Evolutionary conservation across 2,888 invertebrate species (phyloP), one percentile per base, ranked within the genome.

Genomic region (Cosmorhoe ocellata): DNA sequence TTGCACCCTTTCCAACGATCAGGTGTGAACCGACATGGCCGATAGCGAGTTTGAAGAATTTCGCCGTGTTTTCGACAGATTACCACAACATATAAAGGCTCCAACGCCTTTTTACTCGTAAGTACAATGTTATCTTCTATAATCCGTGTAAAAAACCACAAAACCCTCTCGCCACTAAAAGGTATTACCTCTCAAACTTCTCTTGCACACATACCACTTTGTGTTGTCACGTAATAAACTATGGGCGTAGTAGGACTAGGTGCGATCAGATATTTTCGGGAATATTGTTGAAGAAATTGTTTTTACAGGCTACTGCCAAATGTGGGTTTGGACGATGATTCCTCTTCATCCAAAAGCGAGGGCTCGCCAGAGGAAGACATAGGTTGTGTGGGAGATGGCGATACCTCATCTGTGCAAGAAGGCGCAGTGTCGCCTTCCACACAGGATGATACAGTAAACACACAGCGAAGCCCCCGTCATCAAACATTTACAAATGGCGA

Each of bases 11-110:
- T 62, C 65, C 64, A 66, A 93, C 95, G 89, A 95, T 96, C 96
- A 96, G 96, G 76, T 83, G 85, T 74, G 75, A 77, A 86, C 78
- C 91, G 91, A 91, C 90, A 97, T 97, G 97, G 97, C 97, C 74
- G 97, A 97, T 92, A 95, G 94, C 83, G 97, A 97, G 90, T 97
- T 96, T 90, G 97, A 97, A 89, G 96, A 97, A 92, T 97, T 97
- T 91, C 94, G 95, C 74, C 94, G 95, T 74, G 94, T 94, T 81
- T 97, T 96, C 84, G 96, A 96, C 74, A 93, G 94, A 87, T 90
- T 95, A 80, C 94, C 95, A 53, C 95, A 95, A 78, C 94, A 94
- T 72, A 93, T 94, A 63, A 95, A 94, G 79, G 94, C 94, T 41
- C 93, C 96, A 45, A 93, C 95, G 66, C 95, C 95, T 51, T 96